Percentiles rank a stretch among this genome's conserved stretches.
These are phyloP conservation scores for Heloderma charlesbogerti DNA, from an alignment of 2,113 vertebrate genomes.

Conservation along the genomic window DNA sequence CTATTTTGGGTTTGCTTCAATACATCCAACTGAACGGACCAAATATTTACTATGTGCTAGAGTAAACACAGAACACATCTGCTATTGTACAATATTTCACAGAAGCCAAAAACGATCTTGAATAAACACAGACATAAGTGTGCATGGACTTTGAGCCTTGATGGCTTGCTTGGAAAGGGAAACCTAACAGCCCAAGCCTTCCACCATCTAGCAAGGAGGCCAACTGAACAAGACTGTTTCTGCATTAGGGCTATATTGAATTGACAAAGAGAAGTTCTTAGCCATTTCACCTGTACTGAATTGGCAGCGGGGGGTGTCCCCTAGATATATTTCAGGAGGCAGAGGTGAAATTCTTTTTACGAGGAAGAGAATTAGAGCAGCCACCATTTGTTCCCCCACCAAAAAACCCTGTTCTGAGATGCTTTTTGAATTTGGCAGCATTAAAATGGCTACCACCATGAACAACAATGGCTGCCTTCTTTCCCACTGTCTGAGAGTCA, in stretches of 20 bases:
- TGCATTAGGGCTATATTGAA: not conserved
- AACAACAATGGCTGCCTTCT: too few species aligned
- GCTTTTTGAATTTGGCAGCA: too few species aligned
- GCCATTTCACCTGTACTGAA: too few species aligned
- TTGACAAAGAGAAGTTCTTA: not conserved
- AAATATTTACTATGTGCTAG: conserved; percentile 28
- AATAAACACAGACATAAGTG: not conserved
- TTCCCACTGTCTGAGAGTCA: too few species aligned
- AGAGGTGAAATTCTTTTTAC: too few species aligned
- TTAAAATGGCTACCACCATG: too few species aligned
- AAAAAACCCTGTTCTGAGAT: too few species aligned
- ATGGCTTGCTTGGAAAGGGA: not conserved
- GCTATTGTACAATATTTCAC: conserved; percentile 11
- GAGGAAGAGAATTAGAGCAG: too few species aligned
- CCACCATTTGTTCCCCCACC: too few species aligned
- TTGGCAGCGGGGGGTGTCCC: too few species aligned
- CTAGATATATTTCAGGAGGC: too few species aligned
- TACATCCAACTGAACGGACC: conserved; percentile 11
- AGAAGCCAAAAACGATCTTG: not conserved
- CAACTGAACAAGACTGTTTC: too few species aligned
- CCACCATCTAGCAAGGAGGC: not conserved
- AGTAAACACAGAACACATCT: conserved; percentile 19
- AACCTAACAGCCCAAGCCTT: not conserved
- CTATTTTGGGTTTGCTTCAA: conserved; percentile 3
- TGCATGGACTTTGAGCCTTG: not conserved